phyloP scores from a whole-genome alignment of 2,113 vertebrate genomes.

The Lophius piscatorius region DNA sequence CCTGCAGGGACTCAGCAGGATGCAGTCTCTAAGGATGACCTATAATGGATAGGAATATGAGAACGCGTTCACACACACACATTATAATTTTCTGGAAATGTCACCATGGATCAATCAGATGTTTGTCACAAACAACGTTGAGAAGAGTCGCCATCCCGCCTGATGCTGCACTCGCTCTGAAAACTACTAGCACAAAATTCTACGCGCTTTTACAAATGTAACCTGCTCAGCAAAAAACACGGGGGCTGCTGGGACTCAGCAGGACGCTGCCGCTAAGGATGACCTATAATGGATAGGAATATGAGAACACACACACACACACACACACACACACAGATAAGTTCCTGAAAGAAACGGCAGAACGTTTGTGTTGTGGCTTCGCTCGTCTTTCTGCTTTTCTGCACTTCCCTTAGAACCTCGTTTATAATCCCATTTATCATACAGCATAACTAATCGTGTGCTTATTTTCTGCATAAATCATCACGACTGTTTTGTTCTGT shows the following conservation, averaged over 20 bases:
- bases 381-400: constrained; percentile 49
- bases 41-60: constrained; percentile 65
- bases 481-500: no score
- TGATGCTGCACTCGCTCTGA: no score
- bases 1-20: constrained; percentile 50
- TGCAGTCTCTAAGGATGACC: constrained; percentile 47
- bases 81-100: no score
- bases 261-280: constrained; percentile 39
- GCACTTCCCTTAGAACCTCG: constrained; percentile 26
- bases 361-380: constrained; percentile 68
- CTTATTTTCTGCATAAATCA: no score
- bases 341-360: no score
- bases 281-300: constrained; percentile 66
- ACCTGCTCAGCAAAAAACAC: constrained; percentile 14
- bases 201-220: neutral
- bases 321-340: constrained; percentile 15
- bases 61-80: no score
- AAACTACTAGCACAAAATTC: constrained; percentile 4
- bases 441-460: no score
- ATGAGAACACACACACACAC: constrained; percentile 36
- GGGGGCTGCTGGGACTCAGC: constrained; percentile 47
- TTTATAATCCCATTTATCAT: no score
- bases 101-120: constrained; percentile 24
- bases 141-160: constrained; percentile 16
- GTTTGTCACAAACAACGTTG: constrained; percentile 25